phyloP scores from a whole-genome alignment of 2,113 vertebrate species.

The Anolis sagrei region DNA sequence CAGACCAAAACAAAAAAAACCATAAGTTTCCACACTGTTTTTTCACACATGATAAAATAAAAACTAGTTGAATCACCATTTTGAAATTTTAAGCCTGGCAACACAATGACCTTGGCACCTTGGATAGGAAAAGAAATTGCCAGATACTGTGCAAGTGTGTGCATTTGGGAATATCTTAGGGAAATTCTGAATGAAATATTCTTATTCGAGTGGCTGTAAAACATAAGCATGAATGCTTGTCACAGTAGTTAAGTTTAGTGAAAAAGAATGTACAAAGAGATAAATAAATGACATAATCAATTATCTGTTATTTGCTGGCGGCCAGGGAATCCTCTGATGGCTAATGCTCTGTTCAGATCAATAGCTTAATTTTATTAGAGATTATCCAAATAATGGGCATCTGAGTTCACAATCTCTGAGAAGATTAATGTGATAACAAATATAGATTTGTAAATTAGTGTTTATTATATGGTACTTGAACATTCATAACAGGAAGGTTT shows the following conservation, averaged over 20 bases:
- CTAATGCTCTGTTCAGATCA: background rate
- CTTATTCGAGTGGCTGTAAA: background rate
- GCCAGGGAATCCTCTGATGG: background rate
- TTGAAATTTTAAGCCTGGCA: background rate
- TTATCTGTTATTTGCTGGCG: background rate
- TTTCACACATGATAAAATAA: background rate
- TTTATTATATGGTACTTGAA: background rate
- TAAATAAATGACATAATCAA: background rate
- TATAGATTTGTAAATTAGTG: background rate
- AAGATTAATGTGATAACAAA: background rate
- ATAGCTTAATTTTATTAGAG: slow-evolving; percentile 29
- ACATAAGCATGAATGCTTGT: background rate
- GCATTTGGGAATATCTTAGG: too few species aligned
- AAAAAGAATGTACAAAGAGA: background rate
- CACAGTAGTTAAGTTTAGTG: background rate
- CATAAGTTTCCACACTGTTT: background rate
- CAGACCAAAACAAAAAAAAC: background rate
- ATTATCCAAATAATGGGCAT: background rate
- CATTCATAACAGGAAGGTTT: background rate
- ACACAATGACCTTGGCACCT: too few species aligned
- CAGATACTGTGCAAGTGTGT: too few species aligned
- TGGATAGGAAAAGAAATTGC: background rate
- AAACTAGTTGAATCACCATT: background rate
- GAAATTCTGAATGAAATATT: background rate
- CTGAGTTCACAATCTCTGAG: background rate